Conservation (phyloP, 2,797 vertebrate genomes). For the Glyptemys insculpta region DNA sequence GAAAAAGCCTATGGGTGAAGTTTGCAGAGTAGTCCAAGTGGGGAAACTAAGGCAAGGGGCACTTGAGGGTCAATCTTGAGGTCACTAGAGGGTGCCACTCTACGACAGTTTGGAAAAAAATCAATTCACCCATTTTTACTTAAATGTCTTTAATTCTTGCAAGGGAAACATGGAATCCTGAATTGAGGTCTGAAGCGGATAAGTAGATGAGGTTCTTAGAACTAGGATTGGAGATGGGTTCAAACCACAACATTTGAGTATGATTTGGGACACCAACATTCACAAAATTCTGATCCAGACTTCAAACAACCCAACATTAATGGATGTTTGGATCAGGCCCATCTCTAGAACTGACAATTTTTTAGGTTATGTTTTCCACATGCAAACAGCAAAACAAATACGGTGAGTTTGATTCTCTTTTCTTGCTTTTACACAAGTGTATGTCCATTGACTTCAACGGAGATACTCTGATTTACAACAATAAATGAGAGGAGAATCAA, state of each 20-base stretch:
- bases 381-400: not conserved
- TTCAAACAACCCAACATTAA: not conserved
- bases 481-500: not conserved
- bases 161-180: not conserved
- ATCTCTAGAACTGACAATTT: not conserved
- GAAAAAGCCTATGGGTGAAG: too few species aligned
- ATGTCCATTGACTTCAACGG: not conserved
- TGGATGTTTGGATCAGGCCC: not conserved
- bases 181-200: not conserved
- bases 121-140: not conserved
- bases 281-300: not conserved
- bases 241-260: not conserved
- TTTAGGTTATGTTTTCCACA: not conserved
- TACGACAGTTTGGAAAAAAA: not conserved
- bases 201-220: not conserved
- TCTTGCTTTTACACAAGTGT: not conserved
- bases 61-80: too few species aligned
- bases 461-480: not conserved
- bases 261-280: not conserved
- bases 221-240: not conserved
- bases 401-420: not conserved
- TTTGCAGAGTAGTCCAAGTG: too few species aligned
- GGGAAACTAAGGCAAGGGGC: too few species aligned
- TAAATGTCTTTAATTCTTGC: not conserved
- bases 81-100: too few species aligned